Evolutionary conservation across 2,888 invertebrate species (phyloP).

Genomic region (Coronaproctus castanopsis): DNA sequence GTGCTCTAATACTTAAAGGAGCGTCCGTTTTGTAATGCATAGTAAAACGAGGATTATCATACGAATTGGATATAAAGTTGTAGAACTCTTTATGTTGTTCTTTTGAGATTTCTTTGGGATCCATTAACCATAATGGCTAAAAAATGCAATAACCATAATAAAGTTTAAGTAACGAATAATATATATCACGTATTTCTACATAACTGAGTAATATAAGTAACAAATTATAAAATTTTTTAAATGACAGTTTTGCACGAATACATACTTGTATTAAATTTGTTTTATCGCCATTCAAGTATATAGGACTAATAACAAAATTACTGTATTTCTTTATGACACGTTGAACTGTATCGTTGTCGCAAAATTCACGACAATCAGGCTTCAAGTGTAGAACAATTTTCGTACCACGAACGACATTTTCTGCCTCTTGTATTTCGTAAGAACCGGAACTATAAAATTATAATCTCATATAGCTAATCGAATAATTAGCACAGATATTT

Average conservation of each 20-base stretch:
- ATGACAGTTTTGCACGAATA: too few relatives aligned
- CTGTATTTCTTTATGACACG: slow-evolving; percentile 89
- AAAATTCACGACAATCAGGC: slow-evolving; percentile 67
- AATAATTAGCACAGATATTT: too few relatives aligned
- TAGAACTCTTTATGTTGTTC: slow-evolving; percentile 88
- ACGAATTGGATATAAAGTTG: slow-evolving; percentile 64
- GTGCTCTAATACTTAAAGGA: slow-evolving; percentile 71
- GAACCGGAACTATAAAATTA: slow-evolving; percentile 43
- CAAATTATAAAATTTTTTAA: too few relatives aligned
- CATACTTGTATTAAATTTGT: slow-evolving; percentile 67
- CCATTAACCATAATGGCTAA: slow-evolving; percentile 80
- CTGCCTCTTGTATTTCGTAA: slow-evolving; percentile 72
- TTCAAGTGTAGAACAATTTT: slow-evolving; percentile 82
- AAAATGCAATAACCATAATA: slow-evolving; percentile 9
- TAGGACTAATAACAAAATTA: slow-evolving; percentile 88
- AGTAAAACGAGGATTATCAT: slow-evolving; percentile 70
- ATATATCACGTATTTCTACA: slow-evolving; percentile 12
- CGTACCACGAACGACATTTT: slow-evolving; percentile 69
- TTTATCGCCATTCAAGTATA: slow-evolving; percentile 70
- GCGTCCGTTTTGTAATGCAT: slow-evolving; percentile 86
- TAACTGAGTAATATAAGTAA: too few relatives aligned
- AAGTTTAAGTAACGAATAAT: slow-evolving; percentile 1
- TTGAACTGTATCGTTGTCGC: slow-evolving; percentile 65
- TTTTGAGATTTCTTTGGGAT: slow-evolving; percentile 62
- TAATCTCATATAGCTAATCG: too few relatives aligned